These are phyloP conservation scores for Archaeoteleia sp. DNA, from an alignment of 2,888 invertebrate genomes.

Conservation along the genomic window DNA sequence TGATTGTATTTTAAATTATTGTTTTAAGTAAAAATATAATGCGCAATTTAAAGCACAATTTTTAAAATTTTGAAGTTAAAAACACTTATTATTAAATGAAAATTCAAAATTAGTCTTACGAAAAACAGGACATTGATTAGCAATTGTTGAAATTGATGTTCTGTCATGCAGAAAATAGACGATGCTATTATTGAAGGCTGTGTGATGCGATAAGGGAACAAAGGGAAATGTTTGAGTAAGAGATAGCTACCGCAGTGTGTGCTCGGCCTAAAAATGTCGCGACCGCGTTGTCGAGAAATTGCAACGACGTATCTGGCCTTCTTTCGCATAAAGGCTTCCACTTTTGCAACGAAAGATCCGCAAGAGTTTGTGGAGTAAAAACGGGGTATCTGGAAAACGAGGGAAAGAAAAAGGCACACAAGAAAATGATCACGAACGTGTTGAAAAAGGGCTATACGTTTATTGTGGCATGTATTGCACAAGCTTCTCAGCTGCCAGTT, in stretches of 20 bases:
- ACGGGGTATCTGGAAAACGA: conserved; percentile 28
- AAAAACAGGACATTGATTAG: too few relatives aligned
- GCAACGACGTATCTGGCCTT: conserved; percentile 14
- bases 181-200: too few relatives aligned
- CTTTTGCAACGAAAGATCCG: conserved; percentile 20
- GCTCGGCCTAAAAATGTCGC: conserved; percentile 37
- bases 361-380: conserved; percentile 31
- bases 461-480: conserved; percentile 59
- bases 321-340: conserved; percentile 23
- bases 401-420: conserved; percentile 15
- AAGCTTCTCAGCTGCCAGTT: conserved; percentile 58
- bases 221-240: not conserved
- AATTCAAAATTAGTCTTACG: too few relatives aligned
- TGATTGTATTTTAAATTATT: too few relatives aligned
- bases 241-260: conserved; percentile 1
- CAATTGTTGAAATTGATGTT: too few relatives aligned
- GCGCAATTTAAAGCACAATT: too few relatives aligned
- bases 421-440: conserved; percentile 36
- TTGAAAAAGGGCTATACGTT: conserved; percentile 47
- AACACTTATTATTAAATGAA: too few relatives aligned
- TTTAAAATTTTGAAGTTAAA: too few relatives aligned
- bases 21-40: too few relatives aligned
- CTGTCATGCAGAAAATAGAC: too few relatives aligned
- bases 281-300: conserved; percentile 27
- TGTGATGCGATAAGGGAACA: too few relatives aligned